A percentile compares a stretch with the other conserved stretches of the same genome.
Evolutionary conservation across 2,888 invertebrate species (phyloP).

Genomic region (Bombyx huttoni): DNA sequence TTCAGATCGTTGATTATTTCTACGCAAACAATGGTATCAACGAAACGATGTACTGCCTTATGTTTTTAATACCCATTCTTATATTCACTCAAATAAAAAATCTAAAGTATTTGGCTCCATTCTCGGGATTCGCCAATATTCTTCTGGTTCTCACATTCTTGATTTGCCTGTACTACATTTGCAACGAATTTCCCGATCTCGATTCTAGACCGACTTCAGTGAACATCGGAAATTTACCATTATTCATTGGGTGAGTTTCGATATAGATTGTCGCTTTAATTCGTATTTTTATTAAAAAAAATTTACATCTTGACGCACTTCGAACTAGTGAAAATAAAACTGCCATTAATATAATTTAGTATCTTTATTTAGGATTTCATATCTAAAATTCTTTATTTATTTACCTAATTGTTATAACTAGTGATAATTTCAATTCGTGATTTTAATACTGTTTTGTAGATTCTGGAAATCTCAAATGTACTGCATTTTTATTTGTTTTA

Average conservation of each 20-base stretch:
- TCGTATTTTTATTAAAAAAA: too few relatives aligned
- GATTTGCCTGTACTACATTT: slow-evolving; percentile 87
- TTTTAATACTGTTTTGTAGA: too few relatives aligned
- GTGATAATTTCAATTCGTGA: too few relatives aligned
- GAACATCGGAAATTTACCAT: slow-evolving; percentile 76
- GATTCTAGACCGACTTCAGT: slow-evolving; percentile 69
- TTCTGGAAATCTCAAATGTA: too few relatives aligned
- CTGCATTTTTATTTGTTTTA: too few relatives aligned
- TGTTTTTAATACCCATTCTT: slow-evolving; percentile 50
- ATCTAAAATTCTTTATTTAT: too few relatives aligned
- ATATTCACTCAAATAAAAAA: slow-evolving; percentile 75
- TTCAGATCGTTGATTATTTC: slow-evolving; percentile 50
- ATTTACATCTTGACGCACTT: too few relatives aligned
- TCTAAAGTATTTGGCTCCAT: slow-evolving; percentile 87
- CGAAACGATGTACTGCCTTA: slow-evolving; percentile 43
- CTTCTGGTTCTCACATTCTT: slow-evolving; percentile 83
- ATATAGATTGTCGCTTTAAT: not conserved
- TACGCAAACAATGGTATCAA: slow-evolving; percentile 22
- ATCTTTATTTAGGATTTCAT: too few relatives aligned
- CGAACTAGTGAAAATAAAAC: too few relatives aligned
- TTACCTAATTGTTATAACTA: too few relatives aligned
- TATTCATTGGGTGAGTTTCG: slow-evolving; percentile 81
- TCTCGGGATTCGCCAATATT: slow-evolving; percentile 89
- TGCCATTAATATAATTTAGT: too few relatives aligned
- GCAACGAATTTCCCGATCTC: slow-evolving; percentile 62